A percentile compares a stretch with the other conserved stretches of the same genome.
These are phyloP conservation scores for Microtus obscurus DNA, from an alignment of 2,797 vertebrate species.

Conservation along the genomic window DNA sequence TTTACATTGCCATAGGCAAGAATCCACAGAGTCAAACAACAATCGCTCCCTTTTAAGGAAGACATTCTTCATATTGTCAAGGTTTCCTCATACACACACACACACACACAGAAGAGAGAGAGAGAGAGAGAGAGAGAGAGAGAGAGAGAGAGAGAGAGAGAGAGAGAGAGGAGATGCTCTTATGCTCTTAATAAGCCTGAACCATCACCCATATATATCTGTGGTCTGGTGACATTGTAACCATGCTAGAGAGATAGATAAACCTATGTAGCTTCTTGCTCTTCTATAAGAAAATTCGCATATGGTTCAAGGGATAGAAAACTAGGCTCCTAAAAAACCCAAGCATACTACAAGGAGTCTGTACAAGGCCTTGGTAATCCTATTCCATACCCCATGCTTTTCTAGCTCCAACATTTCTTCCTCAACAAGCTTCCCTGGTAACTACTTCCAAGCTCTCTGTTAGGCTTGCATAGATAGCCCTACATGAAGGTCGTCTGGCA, in stretches of 20 bases:
- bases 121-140: neutral
- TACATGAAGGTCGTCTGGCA: neutral
- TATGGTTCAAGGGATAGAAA: neutral
- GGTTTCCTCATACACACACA: neutral
- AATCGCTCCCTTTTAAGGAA: neutral
- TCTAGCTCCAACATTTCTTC: neutral
- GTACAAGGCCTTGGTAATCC: neutral
- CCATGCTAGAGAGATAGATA: neutral
- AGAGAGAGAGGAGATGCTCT: too few species aligned
- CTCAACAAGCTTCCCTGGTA: neutral
- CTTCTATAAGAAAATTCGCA: neutral
- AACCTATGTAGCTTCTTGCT: neutral
- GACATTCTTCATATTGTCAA: neutral
- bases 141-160: neutral
- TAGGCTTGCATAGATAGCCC: neutral
- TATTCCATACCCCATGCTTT: neutral
- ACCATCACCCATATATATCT: neutral
- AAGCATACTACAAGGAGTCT: accelerated
- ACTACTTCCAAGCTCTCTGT: neutral
- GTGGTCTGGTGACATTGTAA: neutral
- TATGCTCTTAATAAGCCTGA: neutral
- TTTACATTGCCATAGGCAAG: neutral
- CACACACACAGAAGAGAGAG: too few species aligned
- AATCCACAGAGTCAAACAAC: neutral
- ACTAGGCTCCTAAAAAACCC: neutral